A percentile compares a stretch with the other conserved stretches of the same genome.
Conservation (phyloP, 92 coral and sea anemone species). For the Isaurus tuberculatus region DNA sequence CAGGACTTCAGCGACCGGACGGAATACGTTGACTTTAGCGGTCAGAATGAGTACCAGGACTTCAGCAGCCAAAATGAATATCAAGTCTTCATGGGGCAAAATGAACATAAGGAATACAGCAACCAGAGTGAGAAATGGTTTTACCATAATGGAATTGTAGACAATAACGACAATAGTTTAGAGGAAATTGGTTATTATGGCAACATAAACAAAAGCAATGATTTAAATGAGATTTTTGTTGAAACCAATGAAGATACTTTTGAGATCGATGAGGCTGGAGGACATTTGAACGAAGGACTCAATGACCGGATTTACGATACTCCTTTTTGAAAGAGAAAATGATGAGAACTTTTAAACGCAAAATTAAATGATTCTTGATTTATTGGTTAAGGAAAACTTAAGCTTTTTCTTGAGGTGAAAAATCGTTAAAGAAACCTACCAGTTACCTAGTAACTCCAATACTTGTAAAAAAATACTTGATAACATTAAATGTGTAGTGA, state of each 20-base stretch:
- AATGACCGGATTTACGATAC: constrained; percentile 15
- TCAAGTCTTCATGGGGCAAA: background rate
- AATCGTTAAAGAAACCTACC: no score
- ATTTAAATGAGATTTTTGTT: background rate
- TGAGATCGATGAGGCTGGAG: background rate
- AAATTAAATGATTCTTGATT: no score
- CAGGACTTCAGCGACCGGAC: background rate
- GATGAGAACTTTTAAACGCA: background rate
- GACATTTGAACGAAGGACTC: constrained; percentile 10
- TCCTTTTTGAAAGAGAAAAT: constrained; percentile 4
- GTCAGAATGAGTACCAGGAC: background rate
- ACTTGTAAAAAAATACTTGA: no score
- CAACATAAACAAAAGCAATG: background rate
- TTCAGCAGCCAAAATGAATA: background rate
- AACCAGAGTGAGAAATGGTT: background rate
- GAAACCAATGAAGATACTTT: background rate
- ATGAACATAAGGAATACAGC: background rate
- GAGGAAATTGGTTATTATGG: constrained; percentile 10
- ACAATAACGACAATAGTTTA: background rate
- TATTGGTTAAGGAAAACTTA: no score
- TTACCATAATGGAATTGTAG: background rate
- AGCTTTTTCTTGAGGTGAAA: no score
- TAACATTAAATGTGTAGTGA: no score
- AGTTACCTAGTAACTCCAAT: no score
- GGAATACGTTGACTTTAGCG: background rate